Evolutionary conservation across 1,140 invertebrate genomes (phyloP), one percentile per base, ranked within the genome.

Genomic region (Drosophila lacertosa): DNA sequence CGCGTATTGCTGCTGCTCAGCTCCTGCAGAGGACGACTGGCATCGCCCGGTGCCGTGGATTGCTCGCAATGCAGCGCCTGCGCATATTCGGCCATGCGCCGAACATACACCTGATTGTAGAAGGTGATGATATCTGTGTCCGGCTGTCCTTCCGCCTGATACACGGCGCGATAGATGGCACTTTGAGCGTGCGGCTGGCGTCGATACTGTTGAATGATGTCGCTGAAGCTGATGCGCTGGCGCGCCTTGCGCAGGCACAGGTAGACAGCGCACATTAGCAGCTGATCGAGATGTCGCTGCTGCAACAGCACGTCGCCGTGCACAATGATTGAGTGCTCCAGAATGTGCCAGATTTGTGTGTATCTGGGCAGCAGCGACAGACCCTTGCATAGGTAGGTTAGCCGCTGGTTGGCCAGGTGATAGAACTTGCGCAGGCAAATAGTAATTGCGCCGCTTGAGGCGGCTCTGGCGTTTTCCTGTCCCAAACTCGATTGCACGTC

Each of bases 201-300:
- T 76, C 97, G 92, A 89, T 99, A 99, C 86, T 95, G 96, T 59
- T 95, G 94, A 95, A 99, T 98, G 37, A 99, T 98, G 57, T 97
- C 95, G 39, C 96, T 95, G 90, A 99, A 98, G 44, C 94, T 94
- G 73, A 89, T 92, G 88, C 29, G 65, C 73, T 44, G 76, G 20
- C 67, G 91, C 77, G 57, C 91, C 44, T 98, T 94, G 92, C 98
- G 98, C 71, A 95, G 96, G 66, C 99, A 96, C 22, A 99, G 95
- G 91, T 99, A 99, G 37, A 99, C 94, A 35, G 97, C 95, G 92
- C 98, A 99, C 97, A 99, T 98, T 4, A 99, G 93, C 53, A 99
- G 94, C 92, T 99, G 98, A 92, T 99, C 98, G 9, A 99, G 92
- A 92, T 99, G 98, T 3, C 98, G 93, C 91, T 98, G 97, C 57